A percentile compares a stretch with the other conserved stretches of the same genome.
Evolutionary conservation across 2,797 vertebrate species (phyloP).

Genomic region (Lophura swinhoii): DNA sequence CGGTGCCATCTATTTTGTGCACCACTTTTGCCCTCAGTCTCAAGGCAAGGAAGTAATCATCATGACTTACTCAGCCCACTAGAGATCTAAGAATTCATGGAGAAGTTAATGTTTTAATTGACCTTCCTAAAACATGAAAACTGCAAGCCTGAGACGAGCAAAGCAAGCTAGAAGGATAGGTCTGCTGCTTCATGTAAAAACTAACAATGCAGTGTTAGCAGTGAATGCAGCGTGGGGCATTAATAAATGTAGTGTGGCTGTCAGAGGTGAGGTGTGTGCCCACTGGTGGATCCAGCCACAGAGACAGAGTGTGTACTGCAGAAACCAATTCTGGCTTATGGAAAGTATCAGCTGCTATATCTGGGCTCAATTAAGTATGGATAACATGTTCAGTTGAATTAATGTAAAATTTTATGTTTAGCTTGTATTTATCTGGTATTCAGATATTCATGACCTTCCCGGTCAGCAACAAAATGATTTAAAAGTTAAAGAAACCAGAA

Average conservation of each 20-base stretch:
- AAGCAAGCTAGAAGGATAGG: neutral
- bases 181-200: neutral
- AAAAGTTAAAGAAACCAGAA: neutral
- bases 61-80: fast-evolving
- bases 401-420: neutral
- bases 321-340: neutral
- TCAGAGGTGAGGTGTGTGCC: neutral
- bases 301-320: neutral
- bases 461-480: neutral
- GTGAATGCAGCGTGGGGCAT: neutral
- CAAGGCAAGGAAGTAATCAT: neutral
- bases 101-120: neutral
- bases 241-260: neutral
- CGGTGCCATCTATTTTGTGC: neutral
- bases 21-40: neutral
- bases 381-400: neutral
- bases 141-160: neutral
- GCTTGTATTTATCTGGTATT: neutral
- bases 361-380: neutral
- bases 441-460: neutral
- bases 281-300: neutral
- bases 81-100: neutral
- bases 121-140: neutral
- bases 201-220: neutral
- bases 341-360: neutral